phyloP scores from a whole-genome alignment of 2,113 vertebrate genomes.

The Channa argus region DNA sequence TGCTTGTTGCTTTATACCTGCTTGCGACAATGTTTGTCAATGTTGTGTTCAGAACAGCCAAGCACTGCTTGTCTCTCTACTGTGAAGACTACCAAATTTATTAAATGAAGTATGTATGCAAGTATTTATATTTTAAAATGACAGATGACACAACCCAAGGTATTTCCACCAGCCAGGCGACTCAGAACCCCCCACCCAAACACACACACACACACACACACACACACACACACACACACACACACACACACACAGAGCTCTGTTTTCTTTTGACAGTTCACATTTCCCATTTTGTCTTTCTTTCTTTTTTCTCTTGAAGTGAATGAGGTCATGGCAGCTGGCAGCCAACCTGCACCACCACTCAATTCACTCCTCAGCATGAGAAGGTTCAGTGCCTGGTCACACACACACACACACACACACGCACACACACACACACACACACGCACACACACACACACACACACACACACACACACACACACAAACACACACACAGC shows the following conservation, averaged over 20 bases:
- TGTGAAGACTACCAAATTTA: too few species aligned
- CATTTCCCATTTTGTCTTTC: slow-evolving; percentile 42
- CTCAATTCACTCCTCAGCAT: slow-evolving; percentile 53
- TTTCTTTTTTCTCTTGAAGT: slow-evolving; percentile 38
- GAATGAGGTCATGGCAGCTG: slow-evolving; percentile 72
- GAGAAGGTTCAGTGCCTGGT: slow-evolving; percentile 53
- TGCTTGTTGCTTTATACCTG: too few species aligned
- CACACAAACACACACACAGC: slow-evolving; percentile 45
- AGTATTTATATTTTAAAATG: neutral
- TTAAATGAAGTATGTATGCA: too few species aligned
- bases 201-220: slow-evolving; percentile 21
- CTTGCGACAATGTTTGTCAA: too few species aligned
- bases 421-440: slow-evolving; percentile 52
- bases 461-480: slow-evolving; percentile 31
- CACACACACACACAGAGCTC: slow-evolving; percentile 4
- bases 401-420: slow-evolving; percentile 31
- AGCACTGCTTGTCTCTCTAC: too few species aligned
- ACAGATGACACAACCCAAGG: slow-evolving; percentile 26
- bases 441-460: slow-evolving; percentile 45
- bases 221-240: slow-evolving; percentile 14
- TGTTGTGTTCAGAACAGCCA: too few species aligned
- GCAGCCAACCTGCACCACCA: slow-evolving; percentile 58
- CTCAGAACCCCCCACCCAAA: neutral
- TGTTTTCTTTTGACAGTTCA: slow-evolving; percentile 34
- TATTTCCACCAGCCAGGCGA: slow-evolving; percentile 3